Percentiles rank a stretch among this genome's conserved stretches.
Conservation (phyloP, 1,140 invertebrate genomes). For the Diploscapter pachys region DNA sequence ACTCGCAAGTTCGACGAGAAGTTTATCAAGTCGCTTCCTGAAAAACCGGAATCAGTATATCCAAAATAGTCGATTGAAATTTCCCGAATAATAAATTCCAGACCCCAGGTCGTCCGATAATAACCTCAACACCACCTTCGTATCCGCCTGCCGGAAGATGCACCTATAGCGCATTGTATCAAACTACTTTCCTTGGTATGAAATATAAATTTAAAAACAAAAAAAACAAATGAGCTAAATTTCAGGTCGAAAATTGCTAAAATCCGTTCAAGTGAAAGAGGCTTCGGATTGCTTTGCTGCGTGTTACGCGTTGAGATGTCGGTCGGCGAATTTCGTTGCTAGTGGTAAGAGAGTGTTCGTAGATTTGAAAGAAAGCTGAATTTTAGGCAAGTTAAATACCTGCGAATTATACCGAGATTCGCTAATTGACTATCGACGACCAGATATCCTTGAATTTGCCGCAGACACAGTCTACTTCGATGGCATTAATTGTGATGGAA, state of each 20-base stretch:
- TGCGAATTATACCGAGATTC: constrained; percentile 56
- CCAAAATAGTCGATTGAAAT: constrained; percentile 12
- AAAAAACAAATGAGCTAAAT: no score
- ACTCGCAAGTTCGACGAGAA: constrained; percentile 30
- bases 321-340: constrained; percentile 55
- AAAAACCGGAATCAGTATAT: constrained; percentile 20
- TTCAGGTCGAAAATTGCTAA: constrained; percentile 31
- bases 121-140: constrained; percentile 15
- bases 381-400: constrained; percentile 37
- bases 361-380: no score
- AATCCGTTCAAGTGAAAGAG: constrained; percentile 45
- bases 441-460: constrained; percentile 52
- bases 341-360: no score
- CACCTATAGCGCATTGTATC: constrained; percentile 47
- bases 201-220: no score
- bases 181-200: constrained; percentile 51
- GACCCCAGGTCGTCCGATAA: constrained; percentile 12
- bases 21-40: constrained; percentile 14
- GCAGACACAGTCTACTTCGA: constrained; percentile 53
- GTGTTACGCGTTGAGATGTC: constrained; percentile 47
- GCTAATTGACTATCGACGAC: constrained; percentile 52
- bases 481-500: constrained; percentile 50
- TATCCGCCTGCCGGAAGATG: constrained; percentile 53
- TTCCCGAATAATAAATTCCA: not conserved
- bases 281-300: constrained; percentile 53